phyloP scores from a whole-genome alignment of 2,888 invertebrate species.

The Cerceris ruficornis region DNA sequence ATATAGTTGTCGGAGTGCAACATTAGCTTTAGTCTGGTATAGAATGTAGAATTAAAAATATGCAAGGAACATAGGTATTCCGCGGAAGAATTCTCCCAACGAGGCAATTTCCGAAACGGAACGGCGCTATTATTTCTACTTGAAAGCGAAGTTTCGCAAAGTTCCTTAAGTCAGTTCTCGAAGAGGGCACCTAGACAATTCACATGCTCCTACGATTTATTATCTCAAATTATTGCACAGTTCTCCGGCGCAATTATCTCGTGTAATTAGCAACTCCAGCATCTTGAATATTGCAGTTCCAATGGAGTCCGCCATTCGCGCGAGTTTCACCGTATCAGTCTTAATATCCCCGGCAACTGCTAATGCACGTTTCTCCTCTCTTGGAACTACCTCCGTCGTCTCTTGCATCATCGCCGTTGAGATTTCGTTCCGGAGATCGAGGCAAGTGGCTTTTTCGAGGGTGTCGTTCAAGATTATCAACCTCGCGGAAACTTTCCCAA shows the following conservation, averaged over 20 bases:
- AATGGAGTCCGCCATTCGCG: not conserved
- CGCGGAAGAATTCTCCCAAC: too few relatives aligned
- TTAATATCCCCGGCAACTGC: conserved; percentile 13
- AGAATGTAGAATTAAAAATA: too few relatives aligned
- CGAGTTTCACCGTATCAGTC: not conserved
- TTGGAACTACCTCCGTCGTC: conserved; percentile 19
- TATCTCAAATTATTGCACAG: too few relatives aligned
- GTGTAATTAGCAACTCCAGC: not conserved
- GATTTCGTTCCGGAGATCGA: conserved; percentile 52
- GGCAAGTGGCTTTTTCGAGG: conserved; percentile 45
- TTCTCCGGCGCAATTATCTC: not conserved
- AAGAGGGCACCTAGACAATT: too few relatives aligned
- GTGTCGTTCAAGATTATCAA: conserved; percentile 13
- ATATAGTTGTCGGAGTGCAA: too few relatives aligned
- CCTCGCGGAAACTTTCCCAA: not conserved
- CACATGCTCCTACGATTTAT: too few relatives aligned
- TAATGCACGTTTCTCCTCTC: conserved; percentile 28
- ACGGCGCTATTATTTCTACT: too few relatives aligned
- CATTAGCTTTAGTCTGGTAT: too few relatives aligned
- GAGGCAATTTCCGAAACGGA: too few relatives aligned
- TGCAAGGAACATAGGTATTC: too few relatives aligned
- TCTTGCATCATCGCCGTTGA: conserved; percentile 21
- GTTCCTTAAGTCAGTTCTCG: too few relatives aligned
- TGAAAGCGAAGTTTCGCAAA: too few relatives aligned
- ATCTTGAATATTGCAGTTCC: not conserved